Evolutionary conservation across 2,113 vertebrate species (phyloP), one percentile per base, ranked within the genome.

Genomic region (Mystacornis crossleyi): DNA sequence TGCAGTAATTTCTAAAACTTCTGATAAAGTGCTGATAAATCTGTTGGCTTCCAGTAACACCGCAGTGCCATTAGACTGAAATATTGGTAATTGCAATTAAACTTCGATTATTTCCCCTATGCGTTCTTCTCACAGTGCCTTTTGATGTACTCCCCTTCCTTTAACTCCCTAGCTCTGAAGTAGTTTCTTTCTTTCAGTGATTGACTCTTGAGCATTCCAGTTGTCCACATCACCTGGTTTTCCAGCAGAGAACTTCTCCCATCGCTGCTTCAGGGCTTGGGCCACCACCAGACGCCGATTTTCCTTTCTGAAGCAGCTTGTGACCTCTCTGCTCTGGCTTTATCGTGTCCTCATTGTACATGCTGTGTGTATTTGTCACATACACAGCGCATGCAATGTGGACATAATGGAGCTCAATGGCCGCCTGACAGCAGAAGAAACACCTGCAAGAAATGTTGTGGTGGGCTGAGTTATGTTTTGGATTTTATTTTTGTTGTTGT

Each of bases 351-450:
- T 98, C 98, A 98, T 98, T 98, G 98, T 98, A 97, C 97, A 97
- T 97, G 94, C 98, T 98, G 97, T 97, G 97, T 98, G 98, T 97
- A 98, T 98, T 43, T 95, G 82, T 91, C 93, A 78, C 92, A 70
- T 98, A 97, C 97, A 97, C 98, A 98, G 97, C 98, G 93, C 97
- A 54, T 98, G 97, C 97, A 98, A 94, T 98, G 97, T 98, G 98
- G 98, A 98, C 95, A 96, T 95, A 90, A 95, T 97, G 98, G 97
- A 97, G 97, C 91, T 97, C 93, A 62, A 73, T 9, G 93, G 79
- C 86, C 81, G 0, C 57, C 93, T n/a, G 82, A 58, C 5, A 18
- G 17, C 0, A 33, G 40, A 17, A 14, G 29, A 75, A 89, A 34
- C 3, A 21, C 17, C 47, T 34, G 24, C 47, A 73, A 55, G 77